Conservation (phyloP, 2,113 vertebrate genomes). For the Smithornis capensis region DNA sequence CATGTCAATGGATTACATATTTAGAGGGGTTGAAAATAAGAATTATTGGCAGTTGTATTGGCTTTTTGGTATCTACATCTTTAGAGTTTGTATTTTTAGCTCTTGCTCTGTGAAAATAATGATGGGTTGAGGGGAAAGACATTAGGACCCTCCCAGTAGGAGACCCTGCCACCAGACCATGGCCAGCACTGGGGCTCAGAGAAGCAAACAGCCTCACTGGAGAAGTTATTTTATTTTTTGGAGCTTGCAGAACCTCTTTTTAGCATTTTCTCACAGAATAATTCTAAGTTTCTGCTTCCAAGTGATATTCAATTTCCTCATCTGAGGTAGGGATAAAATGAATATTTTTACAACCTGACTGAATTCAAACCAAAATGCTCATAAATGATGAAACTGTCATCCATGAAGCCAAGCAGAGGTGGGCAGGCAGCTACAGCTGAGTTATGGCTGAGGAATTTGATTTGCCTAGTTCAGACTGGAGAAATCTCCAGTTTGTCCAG, state of each 20-base stretch:
- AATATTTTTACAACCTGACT: constrained; percentile 63
- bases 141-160: not conserved
- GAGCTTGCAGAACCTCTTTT: constrained; percentile 24
- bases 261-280: constrained; percentile 48
- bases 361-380: constrained; percentile 44
- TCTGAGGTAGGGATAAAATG: constrained; percentile 41
- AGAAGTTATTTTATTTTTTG: not conserved
- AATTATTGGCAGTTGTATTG: not conserved
- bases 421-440: not conserved
- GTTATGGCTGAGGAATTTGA: not conserved
- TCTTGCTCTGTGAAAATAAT: not conserved
- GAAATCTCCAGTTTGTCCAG: not conserved
- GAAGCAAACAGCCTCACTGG: not conserved
- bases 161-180: not conserved
- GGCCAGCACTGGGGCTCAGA: not conserved
- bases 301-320: constrained; percentile 34
- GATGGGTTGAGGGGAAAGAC: not conserved
- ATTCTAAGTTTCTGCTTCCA: constrained; percentile 30
- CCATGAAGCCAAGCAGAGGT: not conserved
- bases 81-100: not conserved
- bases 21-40: not conserved
- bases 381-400: not conserved
- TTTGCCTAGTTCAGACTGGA: not conserved
- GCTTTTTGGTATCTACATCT: not conserved
- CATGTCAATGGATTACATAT: not conserved